Base-by-base conservation (phyloP, 2,888 invertebrate species). In the Sisyra terminalis region DNA sequence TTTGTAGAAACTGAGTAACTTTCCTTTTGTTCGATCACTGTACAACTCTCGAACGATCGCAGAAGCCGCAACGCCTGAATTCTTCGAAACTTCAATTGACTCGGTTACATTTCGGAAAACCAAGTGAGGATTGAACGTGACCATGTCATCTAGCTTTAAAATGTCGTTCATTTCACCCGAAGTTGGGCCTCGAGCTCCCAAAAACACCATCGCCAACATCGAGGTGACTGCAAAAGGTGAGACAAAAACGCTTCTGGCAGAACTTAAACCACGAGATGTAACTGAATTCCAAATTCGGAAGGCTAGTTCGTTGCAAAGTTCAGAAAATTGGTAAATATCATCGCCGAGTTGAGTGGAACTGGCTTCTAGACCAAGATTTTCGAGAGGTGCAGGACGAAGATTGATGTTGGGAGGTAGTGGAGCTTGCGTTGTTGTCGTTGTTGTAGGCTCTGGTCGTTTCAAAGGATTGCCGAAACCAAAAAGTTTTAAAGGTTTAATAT, bases 91-190 rank as follows among this genome's bases (percentile, higher is more conserved):
- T 48, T 80, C 75, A 24, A 86, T 78, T 0, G 85, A 80, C 53
- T 86, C 86, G 0, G 86, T 85, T 14, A 89, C 78, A 55, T 88
- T 88, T 57, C 83, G 83, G 51, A 88, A 75, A 1, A 86, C 78
- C 51, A 87, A 70, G 57, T 90, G 89, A 0, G 89, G 89, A 60
- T 89, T 90, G 53, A 90, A 89, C 0, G 86, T 85, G 0, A 86
- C 79, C 75, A 88, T 85, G 48, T 89, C 86, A 55, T 89, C 89
- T 11, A 89, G 64, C 51, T 78, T 76, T 0, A 89, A 64, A 9
- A 89, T 74, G 53, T 87, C 86, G 55, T 89, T 88, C 82, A 90
- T 86, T 67, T 88, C 86, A 0, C 84, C 86, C 0, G 89, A 88
- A 0, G 89, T 89, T 2, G 83, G 74, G 2, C 88, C 88, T 49